Evolutionary conservation across 2,113 vertebrate genomes (phyloP), one percentile per base, ranked within the genome.

Genomic region (Toxotes jaculatrix): DNA sequence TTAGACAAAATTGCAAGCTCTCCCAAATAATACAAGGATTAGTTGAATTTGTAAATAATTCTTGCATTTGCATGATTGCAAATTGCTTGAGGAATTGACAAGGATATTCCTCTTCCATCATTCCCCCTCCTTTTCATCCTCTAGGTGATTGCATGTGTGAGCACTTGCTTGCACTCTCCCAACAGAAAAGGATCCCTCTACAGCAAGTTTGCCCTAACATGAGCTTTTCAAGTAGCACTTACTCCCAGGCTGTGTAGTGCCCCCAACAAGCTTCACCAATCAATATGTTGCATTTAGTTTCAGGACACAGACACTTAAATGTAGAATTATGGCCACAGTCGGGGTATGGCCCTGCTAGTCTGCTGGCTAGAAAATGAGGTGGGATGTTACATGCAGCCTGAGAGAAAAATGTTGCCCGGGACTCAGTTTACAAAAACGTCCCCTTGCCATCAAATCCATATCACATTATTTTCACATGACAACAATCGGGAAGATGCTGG

Each of bases 231-330:
- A 84, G 80, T 19, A 67, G 65, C 53, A 68, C 76, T 83, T 53
- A 47, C 65, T 76, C 21, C 27, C 34, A 64, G 64, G 56, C 16
- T 78, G 36, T 64, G n/a, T 27, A 49, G 57, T 61, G 42, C 63
- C 42, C 21, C n/a, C 19, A 74, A 40, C 38, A 47, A 57, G 36
- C 66, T 80, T 36, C 16, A 5, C 53, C 51, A 61, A 76, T 83
- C 88, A 82, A 83, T 85, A 80, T 68, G 64, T 83, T 80, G 42
- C 66, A 69, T 87, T 84, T 64, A 71, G 45, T 80, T 65, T 61
- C 43, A 64, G 69, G 74, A 85, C 64, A 83, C 12, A 62, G 42
- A 74, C 27, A 47, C 43, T 74, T 72, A 67, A 63, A 7, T 78
- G 57, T 69, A 31, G 60, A 61, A 36, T 60, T 85, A 65, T 75